Base-by-base conservation (phyloP, 64 coral and sea anemone species). In the Orbicella faveolata region DNA sequence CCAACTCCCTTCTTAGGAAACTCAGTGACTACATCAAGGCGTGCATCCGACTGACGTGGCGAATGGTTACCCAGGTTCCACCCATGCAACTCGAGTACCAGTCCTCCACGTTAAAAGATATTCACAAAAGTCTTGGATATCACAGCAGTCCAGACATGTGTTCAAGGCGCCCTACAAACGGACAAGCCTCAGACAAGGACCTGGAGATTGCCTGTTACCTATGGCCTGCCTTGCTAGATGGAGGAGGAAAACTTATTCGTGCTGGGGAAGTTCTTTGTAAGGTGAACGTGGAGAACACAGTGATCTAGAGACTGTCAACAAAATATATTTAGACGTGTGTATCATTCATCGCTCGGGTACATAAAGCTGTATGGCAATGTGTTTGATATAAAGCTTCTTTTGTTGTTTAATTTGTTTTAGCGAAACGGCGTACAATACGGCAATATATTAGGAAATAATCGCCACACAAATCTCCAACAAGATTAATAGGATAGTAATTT, bases 11-110 rank as follows among this genome's bases (percentile, higher is more conserved):
- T 35, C 39, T 77, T 0, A 4, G 12, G 2, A 6, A 21, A 21
- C 75, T 77, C 37, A 11, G 20, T 41, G 3, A 44, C 2, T 77
- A 77, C 33, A 52, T 77, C 6, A 6, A 52, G 13, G 75, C 37
- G 3, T 77, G 75, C 75, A 78, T 78, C 37, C 17, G 5, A 19
- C 16, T 78, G 23, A 52, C 76, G 2, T 78, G 76, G 76, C 41
- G 76, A 52, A 78, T 78, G 41, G 44, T 78, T 53, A 78, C 44
- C 23, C 76, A 78, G 76, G 41, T 78, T 19, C 76, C 76, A 48
- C 34, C 14, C 20, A 48, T 78, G 76, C 4, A 39, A 3, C 9
- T 78, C 1, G 76, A 78, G 41, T 53, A 78, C 23, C 15, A 78
- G 18, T 52, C 37, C 17, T 20, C 14, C 15, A 21, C 13, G 52